A percentile compares a stretch with the other conserved stretches of the same genome.
Conservation (phyloP, 2,797 vertebrate genomes). For the Schizopygopsis pylzovi region DNA sequence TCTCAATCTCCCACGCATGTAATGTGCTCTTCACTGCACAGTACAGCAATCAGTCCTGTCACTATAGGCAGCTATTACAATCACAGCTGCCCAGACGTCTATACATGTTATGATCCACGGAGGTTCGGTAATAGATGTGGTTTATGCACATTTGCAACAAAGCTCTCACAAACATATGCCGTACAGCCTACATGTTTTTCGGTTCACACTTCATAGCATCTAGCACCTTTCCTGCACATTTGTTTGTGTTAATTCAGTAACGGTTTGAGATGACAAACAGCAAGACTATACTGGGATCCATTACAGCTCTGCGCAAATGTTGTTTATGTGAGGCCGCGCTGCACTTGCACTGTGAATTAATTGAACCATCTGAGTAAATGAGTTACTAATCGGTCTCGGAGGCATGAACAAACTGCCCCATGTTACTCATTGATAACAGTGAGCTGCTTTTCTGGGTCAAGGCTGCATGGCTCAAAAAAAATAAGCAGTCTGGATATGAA, state of each 20-base stretch:
- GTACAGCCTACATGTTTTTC: not conserved
- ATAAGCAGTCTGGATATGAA: not conserved
- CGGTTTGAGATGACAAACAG: slow-evolving; percentile 3
- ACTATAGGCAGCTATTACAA: slow-evolving; percentile 33
- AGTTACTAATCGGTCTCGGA: slow-evolving; percentile 35
- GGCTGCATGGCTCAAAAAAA: not conserved
- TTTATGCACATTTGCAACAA: slow-evolving; percentile 17
- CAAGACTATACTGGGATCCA: slow-evolving; percentile 4
- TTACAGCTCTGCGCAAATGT: not conserved
- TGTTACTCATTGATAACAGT: slow-evolving; percentile 36
- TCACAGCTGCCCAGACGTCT: slow-evolving; percentile 17
- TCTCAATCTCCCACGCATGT: not conserved
- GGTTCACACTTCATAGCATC: not conserved
- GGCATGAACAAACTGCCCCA: slow-evolving; percentile 13
- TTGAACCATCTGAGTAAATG: slow-evolving; percentile 39
- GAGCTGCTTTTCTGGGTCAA: slow-evolving; percentile 30
- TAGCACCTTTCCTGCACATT: not conserved
- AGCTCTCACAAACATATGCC: not conserved
- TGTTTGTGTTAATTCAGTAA: too few relatives aligned
- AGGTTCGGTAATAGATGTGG: slow-evolving; percentile 23
- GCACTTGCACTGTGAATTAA: slow-evolving; percentile 9
- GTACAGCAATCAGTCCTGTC: slow-evolving; percentile 26
- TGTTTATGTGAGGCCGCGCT: slow-evolving; percentile 4
- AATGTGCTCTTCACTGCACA: slow-evolving; percentile 22
- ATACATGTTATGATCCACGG: not conserved